Evolutionary conservation across 2,113 vertebrate genomes (phyloP), one percentile per base, ranked within the genome.

Genomic region (Antigone vipio): DNA sequence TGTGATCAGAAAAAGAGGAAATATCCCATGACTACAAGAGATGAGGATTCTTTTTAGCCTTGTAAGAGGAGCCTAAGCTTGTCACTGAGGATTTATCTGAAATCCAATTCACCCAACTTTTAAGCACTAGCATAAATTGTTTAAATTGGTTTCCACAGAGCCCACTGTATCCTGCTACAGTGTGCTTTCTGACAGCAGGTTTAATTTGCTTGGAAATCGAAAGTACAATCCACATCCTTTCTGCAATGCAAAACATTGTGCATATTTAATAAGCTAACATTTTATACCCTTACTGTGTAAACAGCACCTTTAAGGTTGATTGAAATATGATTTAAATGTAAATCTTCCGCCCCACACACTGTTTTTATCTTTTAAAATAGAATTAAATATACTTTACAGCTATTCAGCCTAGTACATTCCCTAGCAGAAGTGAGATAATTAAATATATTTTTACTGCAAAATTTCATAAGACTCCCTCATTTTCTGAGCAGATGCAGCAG

Each of bases 171-270:
- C 94, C 97, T 97, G 94, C 60, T 97, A 42, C 19, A 72, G 17
- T n/a, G 72, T 92, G 52, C 80, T 96, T 96, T 96, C 91, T 97
- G 92, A 88, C 78, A 97, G 80, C 62, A 95, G 74, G 85, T 94
- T 97, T 97, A 95, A 97, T 97, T 97, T 98, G 15, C 73, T 93
- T 89, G 93, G 95, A 97, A 97, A 97, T 97, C 20, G 53, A 98
- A 98, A 96, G 73, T 85, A 96, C 92, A 98, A 93, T 97, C 92
- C 95, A 97, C 78, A 97, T 97, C 91, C 91, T 94, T 97, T 97
- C 94, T 96, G 95, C 93, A 97, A 95, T 74, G 93, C 74, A 97
- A 98, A 96, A 94, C 47, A 94, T 44, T 68, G 49, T 97, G 88
- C 88, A 97, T 97, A 96, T 93, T 98, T 96, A 97, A 97, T 92